These are phyloP conservation scores for Chlorodrepanis virens DNA, from an alignment of 2,113 vertebrate species.

Conservation along the genomic window DNA sequence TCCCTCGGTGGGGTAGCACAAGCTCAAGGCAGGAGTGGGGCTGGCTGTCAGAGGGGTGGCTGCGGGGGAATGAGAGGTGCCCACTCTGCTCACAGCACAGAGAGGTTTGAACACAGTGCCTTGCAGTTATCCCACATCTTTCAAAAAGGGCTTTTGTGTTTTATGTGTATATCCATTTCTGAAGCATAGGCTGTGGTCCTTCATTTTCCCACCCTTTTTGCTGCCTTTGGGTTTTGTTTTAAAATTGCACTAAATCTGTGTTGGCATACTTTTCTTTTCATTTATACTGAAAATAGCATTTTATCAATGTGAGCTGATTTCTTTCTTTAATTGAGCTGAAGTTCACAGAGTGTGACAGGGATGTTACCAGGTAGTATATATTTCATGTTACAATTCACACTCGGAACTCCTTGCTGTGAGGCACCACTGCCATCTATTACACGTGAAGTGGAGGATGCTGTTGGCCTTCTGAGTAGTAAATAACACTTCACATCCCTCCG, in stretches of 20 bases:
- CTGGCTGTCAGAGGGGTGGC: background rate
- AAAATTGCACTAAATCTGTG: background rate
- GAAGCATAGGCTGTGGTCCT: background rate
- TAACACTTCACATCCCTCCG: background rate
- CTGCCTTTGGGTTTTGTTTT: background rate
- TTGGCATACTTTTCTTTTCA: background rate
- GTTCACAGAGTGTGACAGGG: background rate
- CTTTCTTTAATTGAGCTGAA: constrained; percentile 25
- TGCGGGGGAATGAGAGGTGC: accelerated
- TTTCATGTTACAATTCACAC: background rate
- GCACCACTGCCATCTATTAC: background rate
- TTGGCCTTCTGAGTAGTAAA: background rate
- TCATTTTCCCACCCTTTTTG: background rate
- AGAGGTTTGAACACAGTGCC: background rate
- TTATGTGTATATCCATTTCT: background rate
- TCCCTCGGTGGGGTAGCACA: accelerated
- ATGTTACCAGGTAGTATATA: background rate
- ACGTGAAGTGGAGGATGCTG: background rate
- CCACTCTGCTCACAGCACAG: background rate
- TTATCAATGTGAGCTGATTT: background rate
- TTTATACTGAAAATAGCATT: background rate
- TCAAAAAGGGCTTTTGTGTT: background rate
- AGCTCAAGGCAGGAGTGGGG: background rate
- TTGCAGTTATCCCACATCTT: background rate
- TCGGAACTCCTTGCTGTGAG: background rate